Evolutionary conservation across 2,113 vertebrate species (phyloP).

Genomic region (Uropsilus gracilis): DNA sequence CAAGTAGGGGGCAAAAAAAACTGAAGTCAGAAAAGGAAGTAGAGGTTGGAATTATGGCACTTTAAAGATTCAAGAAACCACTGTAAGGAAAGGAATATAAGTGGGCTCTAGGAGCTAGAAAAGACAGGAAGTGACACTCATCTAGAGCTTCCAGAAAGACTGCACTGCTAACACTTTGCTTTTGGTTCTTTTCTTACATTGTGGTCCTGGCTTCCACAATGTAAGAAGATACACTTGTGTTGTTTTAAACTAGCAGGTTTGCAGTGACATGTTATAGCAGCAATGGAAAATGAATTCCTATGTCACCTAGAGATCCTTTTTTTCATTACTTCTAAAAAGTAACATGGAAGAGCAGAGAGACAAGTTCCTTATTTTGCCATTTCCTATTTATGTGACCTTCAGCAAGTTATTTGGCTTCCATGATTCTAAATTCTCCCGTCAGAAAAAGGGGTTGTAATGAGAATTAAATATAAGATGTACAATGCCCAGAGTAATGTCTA

Average conservation of each 20-base stretch:
- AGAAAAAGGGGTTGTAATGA: background rate
- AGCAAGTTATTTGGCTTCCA: background rate
- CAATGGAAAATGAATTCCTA: background rate
- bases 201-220: conserved; percentile 5
- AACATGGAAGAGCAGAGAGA: background rate
- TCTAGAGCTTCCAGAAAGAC: background rate
- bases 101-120: background rate
- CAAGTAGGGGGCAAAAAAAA: background rate
- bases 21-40: background rate
- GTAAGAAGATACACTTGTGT: background rate
- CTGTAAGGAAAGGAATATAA: background rate
- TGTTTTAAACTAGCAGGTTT: background rate
- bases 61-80: background rate
- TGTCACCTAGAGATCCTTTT: background rate
- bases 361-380: conserved; percentile 3
- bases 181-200: no score
- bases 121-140: background rate
- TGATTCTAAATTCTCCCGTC: background rate
- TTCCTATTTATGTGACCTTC: background rate
- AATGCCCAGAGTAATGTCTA: background rate
- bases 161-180: background rate
- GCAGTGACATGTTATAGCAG: background rate
- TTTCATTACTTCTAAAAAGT: background rate
- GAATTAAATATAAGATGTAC: background rate
- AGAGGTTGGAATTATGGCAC: background rate